A percentile compares a stretch with the other conserved stretches of the same genome.
Evolutionary conservation across 2,888 invertebrate genomes (phyloP).

Genomic region (Megaustenia siamemsis): DNA sequence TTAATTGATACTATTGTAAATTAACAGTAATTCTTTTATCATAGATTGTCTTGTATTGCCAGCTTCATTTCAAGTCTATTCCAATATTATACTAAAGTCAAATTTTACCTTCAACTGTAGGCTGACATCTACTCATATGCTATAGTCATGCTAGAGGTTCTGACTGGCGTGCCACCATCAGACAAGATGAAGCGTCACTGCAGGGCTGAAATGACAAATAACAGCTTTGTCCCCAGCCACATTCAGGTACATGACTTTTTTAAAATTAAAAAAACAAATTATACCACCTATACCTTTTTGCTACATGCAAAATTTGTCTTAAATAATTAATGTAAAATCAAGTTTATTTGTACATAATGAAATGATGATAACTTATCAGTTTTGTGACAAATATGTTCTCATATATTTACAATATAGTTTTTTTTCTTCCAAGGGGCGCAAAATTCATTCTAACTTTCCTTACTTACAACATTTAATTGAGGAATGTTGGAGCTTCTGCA

Average conservation of each 20-base stretch:
- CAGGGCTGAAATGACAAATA: constrained; percentile 2
- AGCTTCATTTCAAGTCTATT: background rate
- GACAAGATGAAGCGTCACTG: background rate
- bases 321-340: background rate
- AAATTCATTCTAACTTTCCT: constrained; percentile 67
- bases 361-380: background rate
- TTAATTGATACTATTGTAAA: too few species aligned
- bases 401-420: background rate
- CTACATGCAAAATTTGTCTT: too few species aligned
- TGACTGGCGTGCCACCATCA: constrained; percentile 68
- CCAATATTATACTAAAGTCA: background rate
- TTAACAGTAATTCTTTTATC: background rate
- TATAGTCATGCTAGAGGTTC: constrained; percentile 75
- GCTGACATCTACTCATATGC: constrained; percentile 77
- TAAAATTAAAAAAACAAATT: background rate
- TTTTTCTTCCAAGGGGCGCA: constrained; percentile 62
- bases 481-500: constrained; percentile 66
- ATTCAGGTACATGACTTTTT: constrained; percentile 25
- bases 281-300: too few species aligned
- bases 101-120: constrained; percentile 58
- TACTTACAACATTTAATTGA: constrained; percentile 68
- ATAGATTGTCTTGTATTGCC: background rate
- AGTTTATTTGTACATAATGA: background rate
- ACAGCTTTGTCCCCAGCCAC: constrained; percentile 25
- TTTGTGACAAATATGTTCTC: background rate